phyloP scores from a whole-genome alignment of 2,797 vertebrate genomes.

The Dryobates pubescens region DNA sequence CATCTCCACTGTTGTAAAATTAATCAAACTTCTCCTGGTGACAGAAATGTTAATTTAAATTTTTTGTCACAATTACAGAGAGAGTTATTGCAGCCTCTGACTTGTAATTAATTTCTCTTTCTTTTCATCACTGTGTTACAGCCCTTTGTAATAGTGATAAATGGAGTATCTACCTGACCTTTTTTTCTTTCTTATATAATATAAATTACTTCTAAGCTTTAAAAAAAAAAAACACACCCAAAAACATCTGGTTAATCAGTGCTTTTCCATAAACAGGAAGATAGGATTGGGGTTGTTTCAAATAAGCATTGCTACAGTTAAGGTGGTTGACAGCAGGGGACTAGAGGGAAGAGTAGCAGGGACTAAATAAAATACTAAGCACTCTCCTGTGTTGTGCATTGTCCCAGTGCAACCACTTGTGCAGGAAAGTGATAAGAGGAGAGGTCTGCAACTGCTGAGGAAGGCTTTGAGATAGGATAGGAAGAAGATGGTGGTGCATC shows the following conservation, averaged over 20 bases:
- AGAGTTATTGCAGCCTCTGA: constrained; percentile 83
- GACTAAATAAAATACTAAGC: not conserved
- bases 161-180: constrained; percentile 79
- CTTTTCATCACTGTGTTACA: constrained; percentile 78
- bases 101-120: constrained; percentile 87
- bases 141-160: constrained; percentile 82
- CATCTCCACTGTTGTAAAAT: constrained; percentile 83
- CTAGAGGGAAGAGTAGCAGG: not conserved
- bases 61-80: constrained; percentile 83
- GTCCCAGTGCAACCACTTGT: not conserved
- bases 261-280: constrained; percentile 71
- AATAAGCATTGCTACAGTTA: constrained; percentile 1
- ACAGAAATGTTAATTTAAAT: constrained; percentile 87
- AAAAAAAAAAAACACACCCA: constrained; percentile 54
- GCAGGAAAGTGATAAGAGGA: not conserved
- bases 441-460: not conserved
- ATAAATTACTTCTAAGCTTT: constrained; percentile 72
- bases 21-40: constrained; percentile 85
- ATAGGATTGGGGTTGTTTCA: constrained; percentile 18
- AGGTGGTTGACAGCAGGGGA: constrained; percentile 10
- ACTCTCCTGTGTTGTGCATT: fast-evolving
- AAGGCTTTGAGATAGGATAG: not conserved
- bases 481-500: not conserved
- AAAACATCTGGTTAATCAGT: constrained; percentile 62
- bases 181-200: constrained; percentile 73